A percentile compares a stretch with the other conserved stretches of the same genome.
phyloP scores from a whole-genome alignment of 2,888 invertebrate species.

The Tenodera sinensis region DNA sequence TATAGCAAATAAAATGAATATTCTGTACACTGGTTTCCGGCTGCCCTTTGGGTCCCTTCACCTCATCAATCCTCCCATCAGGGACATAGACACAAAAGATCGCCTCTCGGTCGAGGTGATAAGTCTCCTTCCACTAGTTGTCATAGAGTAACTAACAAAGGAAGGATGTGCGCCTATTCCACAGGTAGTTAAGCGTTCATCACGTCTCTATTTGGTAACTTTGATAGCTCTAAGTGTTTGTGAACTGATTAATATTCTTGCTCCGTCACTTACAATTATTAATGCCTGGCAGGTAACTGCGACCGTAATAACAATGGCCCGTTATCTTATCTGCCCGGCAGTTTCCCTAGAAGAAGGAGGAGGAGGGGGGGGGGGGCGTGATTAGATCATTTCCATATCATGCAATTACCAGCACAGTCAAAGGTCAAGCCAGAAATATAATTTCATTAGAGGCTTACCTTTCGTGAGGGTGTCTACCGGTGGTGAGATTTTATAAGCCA shows the following conservation, averaged over 20 bases:
- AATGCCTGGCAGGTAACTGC: background rate
- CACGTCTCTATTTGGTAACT: too few species aligned
- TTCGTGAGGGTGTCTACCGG: background rate
- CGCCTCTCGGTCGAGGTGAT: too few species aligned
- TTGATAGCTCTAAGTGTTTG: background rate
- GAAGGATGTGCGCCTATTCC: too few species aligned
- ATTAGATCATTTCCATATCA: background rate
- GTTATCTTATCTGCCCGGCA: background rate
- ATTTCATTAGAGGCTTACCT: background rate
- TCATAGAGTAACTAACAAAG: too few species aligned
- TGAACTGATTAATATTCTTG: background rate
- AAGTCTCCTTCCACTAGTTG: too few species aligned
- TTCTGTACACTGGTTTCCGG: too few species aligned
- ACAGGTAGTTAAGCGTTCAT: too few species aligned
- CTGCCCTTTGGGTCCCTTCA: too few species aligned
- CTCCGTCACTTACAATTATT: background rate
- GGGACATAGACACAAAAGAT: too few species aligned
- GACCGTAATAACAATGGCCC: background rate
- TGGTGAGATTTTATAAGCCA: background rate
- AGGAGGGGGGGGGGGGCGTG: background rate
- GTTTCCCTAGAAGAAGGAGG: background rate
- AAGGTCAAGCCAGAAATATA: background rate
- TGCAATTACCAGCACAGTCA: background rate
- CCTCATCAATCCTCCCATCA: too few species aligned
- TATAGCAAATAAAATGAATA: too few species aligned